Evolutionary conservation across 2,888 invertebrate genomes (phyloP).

Genomic region (Diplazon laetatorius): DNA sequence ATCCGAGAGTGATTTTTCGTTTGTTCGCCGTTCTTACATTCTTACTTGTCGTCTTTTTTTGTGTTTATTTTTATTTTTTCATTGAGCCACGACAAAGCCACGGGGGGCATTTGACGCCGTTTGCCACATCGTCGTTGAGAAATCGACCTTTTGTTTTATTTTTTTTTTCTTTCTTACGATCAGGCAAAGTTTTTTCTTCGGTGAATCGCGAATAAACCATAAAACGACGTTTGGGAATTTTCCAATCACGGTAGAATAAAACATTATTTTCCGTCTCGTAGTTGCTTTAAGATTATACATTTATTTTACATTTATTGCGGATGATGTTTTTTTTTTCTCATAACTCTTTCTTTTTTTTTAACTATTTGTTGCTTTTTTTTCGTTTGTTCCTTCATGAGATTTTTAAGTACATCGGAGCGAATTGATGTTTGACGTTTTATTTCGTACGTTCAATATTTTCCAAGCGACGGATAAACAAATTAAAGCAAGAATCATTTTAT

Average conservation of each 20-base stretch:
- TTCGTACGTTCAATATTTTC: background rate
- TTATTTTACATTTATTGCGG: constrained; percentile 79
- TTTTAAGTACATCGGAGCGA: constrained; percentile 19
- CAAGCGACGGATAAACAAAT: background rate
- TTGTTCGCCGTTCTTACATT: constrained; percentile 68
- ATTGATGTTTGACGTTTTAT: background rate
- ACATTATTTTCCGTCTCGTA: constrained; percentile 69
- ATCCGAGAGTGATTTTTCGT: constrained; percentile 72
- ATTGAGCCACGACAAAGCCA: constrained; percentile 66
- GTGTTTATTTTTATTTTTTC: background rate
- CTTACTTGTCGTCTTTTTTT: constrained; percentile 62
- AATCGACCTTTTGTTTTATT: constrained; percentile 50
- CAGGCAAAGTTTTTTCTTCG: constrained; percentile 67
- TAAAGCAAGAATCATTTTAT: background rate
- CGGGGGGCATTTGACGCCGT: constrained; percentile 19
- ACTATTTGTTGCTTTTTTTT: constrained; percentile 6
- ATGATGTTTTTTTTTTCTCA: constrained; percentile 70
- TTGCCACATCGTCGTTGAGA: constrained; percentile 15
- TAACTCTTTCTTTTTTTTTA: constrained; percentile 70
- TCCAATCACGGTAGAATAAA: constrained; percentile 70
- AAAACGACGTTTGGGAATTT: constrained; percentile 69
- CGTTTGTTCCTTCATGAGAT: constrained; percentile 1
- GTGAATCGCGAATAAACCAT: constrained; percentile 24
- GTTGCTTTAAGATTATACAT: constrained; percentile 76
- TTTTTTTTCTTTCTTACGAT: too few relatives aligned